phyloP scores from a whole-genome alignment of 2,888 invertebrate genomes.

The Mamestra brassicae region DNA sequence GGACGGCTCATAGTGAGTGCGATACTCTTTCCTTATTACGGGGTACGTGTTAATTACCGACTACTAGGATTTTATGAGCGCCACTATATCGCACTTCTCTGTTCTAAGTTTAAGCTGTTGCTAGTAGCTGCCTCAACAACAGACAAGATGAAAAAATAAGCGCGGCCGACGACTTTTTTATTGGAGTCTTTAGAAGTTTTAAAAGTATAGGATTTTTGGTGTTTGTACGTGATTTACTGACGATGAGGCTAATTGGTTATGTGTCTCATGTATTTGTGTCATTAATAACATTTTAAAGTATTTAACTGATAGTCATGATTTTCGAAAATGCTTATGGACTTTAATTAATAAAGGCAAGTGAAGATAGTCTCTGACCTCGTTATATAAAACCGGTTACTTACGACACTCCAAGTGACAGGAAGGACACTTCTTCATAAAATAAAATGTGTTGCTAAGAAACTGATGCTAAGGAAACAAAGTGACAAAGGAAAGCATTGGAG shows the following conservation, averaged over 20 bases:
- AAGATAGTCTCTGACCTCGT: neutral
- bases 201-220: conserved; percentile 20
- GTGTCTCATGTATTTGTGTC: neutral
- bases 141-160: conserved; percentile 48
- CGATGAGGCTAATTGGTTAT: neutral
- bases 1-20: conserved; percentile 71
- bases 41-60: conserved; percentile 79
- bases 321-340: neutral
- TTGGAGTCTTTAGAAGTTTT: conserved; percentile 21
- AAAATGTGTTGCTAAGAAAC: conserved; percentile 16
- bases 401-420: neutral
- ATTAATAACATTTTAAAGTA: too few relatives aligned
- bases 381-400: conserved; percentile 2
- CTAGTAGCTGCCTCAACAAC: conserved; percentile 29
- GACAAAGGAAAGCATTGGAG: conserved; percentile 10
- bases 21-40: conserved; percentile 77
- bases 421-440: neutral
- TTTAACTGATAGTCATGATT: neutral
- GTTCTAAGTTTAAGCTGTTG: conserved; percentile 60
- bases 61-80: conserved; percentile 75
- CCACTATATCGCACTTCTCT: conserved; percentile 64
- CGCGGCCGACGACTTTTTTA: conserved; percentile 28
- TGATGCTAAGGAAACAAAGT: conserved; percentile 6
- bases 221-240: conserved; percentile 34
- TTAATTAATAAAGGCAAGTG: neutral